A percentile compares a stretch with the other conserved stretches of the same genome.
These are phyloP conservation scores for Melieria omissa DNA, from an alignment of 2,888 invertebrate species.

Conservation along the genomic window DNA sequence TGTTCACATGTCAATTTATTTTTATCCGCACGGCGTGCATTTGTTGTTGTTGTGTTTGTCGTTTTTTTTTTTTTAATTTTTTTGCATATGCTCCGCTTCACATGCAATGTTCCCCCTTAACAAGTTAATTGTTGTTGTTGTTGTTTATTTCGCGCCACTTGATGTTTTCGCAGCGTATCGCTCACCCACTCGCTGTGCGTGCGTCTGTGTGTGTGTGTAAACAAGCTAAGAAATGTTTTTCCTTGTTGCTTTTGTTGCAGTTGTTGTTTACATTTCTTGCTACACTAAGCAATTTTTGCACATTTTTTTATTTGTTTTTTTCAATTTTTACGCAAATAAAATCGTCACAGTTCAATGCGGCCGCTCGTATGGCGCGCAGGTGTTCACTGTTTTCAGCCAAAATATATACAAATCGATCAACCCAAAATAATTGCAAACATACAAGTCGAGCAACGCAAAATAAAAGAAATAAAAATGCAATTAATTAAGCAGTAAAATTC, in stretches of 20 bases:
- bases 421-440: slow-evolving; percentile 14
- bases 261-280: no score
- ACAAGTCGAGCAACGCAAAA: slow-evolving; percentile 21
- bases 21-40: neutral
- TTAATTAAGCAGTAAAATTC: slow-evolving; percentile 1
- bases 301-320: no score
- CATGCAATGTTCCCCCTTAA: no score
- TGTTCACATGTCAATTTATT: slow-evolving; percentile 36
- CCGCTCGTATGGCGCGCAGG: no score
- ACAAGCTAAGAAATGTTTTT: neutral
- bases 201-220: neutral
- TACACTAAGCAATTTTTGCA: no score
- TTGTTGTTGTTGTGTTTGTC: slow-evolving; percentile 5
- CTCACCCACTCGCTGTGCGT: neutral
- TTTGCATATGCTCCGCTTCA: neutral
- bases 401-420: neutral
- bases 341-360: no score
- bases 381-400: no score
- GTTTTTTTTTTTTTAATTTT: neutral
- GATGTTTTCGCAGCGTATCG: neutral
- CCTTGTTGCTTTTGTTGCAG: no score
- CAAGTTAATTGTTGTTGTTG: no score
- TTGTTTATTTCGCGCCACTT: no score
- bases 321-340: no score
- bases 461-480: slow-evolving; percentile 29